A percentile compares a stretch with the other conserved stretches of the same genome.
These are phyloP conservation scores for Agapornis roseicollis DNA, from an alignment of 2,113 vertebrate genomes.

Conservation along the genomic window DNA sequence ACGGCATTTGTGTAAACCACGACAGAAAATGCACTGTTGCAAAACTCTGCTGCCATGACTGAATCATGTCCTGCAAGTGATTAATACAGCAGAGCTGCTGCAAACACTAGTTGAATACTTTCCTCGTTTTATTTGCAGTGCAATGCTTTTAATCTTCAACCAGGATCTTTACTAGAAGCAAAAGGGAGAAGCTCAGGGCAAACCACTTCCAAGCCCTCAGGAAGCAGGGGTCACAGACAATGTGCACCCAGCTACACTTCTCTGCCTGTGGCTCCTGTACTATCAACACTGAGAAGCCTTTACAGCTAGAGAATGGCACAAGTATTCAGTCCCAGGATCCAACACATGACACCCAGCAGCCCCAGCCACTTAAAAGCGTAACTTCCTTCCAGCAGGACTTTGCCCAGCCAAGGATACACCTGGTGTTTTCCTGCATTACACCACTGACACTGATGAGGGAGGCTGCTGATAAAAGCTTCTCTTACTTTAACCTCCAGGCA, in stretches of 20 bases:
- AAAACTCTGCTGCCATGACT: background rate
- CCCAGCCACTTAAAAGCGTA: background rate
- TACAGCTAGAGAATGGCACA: background rate
- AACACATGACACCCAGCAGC: background rate
- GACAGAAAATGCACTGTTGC: background rate
- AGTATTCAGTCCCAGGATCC: background rate
- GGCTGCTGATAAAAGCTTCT: background rate
- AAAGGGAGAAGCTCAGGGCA: background rate
- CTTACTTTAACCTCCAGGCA: background rate
- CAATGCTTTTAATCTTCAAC: background rate
- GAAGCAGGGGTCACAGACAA: background rate
- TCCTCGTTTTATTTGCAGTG: background rate
- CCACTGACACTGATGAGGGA: background rate
- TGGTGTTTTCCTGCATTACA: background rate
- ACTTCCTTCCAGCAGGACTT: conserved; percentile 33
- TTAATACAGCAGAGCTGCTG: background rate
- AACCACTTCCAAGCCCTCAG: background rate
- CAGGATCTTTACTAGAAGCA: background rate
- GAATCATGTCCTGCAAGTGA: background rate
- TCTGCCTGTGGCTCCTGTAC: background rate
- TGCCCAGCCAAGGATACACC: background rate
- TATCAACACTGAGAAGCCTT: background rate
- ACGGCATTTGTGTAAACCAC: background rate
- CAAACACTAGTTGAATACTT: background rate
- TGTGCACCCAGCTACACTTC: accelerated